phyloP scores from a whole-genome alignment of 2,888 invertebrate species.

The Apotomis capreana region DNA sequence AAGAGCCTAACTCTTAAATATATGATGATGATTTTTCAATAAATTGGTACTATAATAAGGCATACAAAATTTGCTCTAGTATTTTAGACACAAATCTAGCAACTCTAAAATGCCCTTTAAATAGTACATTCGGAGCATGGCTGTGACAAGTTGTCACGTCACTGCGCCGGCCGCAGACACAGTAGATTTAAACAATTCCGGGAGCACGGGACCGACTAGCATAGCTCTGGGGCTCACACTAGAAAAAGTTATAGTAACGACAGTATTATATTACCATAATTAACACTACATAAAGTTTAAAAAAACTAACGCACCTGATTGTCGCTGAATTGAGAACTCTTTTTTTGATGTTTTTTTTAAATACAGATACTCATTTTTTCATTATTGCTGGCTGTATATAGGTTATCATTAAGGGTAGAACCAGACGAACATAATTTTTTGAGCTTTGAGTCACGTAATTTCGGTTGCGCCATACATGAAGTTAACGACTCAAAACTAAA shows the following conservation, averaged over 20 bases:
- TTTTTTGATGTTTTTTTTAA: no score
- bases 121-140: conserved; percentile 24
- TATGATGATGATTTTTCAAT: no score
- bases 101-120: conserved; percentile 26
- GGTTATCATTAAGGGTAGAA: no score
- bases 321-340: no score
- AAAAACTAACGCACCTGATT: no score
- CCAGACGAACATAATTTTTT: no score
- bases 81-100: neutral
- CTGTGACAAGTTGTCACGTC: conserved; percentile 35
- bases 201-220: conserved; percentile 6
- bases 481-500: no score
- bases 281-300: neutral
- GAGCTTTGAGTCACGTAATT: no score
- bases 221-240: conserved; percentile 2
- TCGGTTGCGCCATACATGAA: no score
- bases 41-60: neutral
- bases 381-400: no score
- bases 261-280: neutral
- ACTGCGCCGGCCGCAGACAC: conserved; percentile 28
- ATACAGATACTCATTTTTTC: no score
- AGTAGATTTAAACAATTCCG: conserved; percentile 33
- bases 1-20: no score
- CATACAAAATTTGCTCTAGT: neutral
- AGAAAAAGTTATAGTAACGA: conserved; percentile 4